Conservation (phyloP, 2,113 vertebrate species). For the Hyperoodon ampullatus region DNA sequence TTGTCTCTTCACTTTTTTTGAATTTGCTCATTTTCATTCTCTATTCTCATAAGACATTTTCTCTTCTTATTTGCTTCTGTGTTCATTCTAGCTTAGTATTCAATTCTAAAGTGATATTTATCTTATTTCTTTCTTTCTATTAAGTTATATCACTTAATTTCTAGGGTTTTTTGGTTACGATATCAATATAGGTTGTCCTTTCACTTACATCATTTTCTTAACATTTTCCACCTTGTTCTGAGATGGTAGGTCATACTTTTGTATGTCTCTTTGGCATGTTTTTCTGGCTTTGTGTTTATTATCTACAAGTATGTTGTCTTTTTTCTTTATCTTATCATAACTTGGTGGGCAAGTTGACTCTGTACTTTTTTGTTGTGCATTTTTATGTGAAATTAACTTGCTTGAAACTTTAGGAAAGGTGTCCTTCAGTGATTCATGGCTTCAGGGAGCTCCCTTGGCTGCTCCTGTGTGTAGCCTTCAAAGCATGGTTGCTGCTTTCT, state of each 20-base stretch:
- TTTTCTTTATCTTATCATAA: not conserved
- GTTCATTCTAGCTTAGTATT: not conserved
- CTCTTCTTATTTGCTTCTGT: not conserved
- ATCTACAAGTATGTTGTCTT: too few relatives aligned
- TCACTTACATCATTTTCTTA: not conserved
- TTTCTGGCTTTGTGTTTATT: not conserved
- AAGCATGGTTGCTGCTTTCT: fast-evolving
- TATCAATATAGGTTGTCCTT: not conserved
- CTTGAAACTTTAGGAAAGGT: not conserved
- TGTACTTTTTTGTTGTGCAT: not conserved
- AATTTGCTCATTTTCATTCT: not conserved
- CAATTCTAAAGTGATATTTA: not conserved
- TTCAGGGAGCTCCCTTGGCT: fast-evolving
- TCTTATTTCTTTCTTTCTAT: too few relatives aligned
- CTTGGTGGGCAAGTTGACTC: not conserved
- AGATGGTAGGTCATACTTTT: not conserved
- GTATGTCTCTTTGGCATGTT: too few relatives aligned
- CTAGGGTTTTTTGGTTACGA: not conserved
- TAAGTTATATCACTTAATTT: not conserved
- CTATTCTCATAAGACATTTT: not conserved
- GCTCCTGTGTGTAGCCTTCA: fast-evolving
- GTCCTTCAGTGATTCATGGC: too few relatives aligned
- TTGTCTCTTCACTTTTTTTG: not conserved
- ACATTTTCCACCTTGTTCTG: not conserved
- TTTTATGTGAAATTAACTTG: not conserved